Conservation (phyloP, 2,113 vertebrate genomes). For the Crotalus tigris region DNA sequence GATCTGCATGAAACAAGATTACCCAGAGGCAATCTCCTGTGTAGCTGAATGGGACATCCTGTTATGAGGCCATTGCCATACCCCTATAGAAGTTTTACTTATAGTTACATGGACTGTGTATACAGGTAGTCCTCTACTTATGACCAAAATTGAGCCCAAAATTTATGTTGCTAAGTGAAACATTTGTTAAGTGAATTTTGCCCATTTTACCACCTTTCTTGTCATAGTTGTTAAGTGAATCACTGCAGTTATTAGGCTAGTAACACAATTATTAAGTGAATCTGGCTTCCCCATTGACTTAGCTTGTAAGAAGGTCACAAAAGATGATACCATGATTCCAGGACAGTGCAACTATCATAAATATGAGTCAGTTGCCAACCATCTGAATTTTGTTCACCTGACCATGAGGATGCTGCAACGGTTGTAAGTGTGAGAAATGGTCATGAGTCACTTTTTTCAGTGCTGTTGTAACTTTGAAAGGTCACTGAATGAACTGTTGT, state of each 20-base stretch:
- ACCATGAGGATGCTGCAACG: neutral
- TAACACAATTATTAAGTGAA: too few relatives aligned
- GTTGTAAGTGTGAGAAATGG: neutral
- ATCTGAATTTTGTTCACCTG: neutral
- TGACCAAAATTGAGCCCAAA: neutral
- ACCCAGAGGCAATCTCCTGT: neutral
- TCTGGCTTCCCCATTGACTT: too few relatives aligned
- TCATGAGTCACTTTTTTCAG: neutral
- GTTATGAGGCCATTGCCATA: neutral
- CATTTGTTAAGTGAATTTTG: neutral
- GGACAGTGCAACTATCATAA: too few relatives aligned
- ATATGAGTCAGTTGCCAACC: neutral
- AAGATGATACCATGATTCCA: too few relatives aligned
- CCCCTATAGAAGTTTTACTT: neutral
- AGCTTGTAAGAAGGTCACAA: too few relatives aligned
- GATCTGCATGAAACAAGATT: neutral
- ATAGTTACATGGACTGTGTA: neutral
- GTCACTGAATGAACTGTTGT: too few relatives aligned
- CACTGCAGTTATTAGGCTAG: too few relatives aligned
- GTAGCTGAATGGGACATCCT: neutral
- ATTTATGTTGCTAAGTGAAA: neutral
- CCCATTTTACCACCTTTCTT: neutral
- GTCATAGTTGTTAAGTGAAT: neutral
- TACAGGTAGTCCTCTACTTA: neutral
- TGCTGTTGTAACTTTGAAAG: neutral